A percentile compares a stretch with the other conserved stretches of the same genome.
These are phyloP conservation scores for Cryptophagus acutangulus DNA, from an alignment of 2,888 invertebrate species.

Conservation along the genomic window DNA sequence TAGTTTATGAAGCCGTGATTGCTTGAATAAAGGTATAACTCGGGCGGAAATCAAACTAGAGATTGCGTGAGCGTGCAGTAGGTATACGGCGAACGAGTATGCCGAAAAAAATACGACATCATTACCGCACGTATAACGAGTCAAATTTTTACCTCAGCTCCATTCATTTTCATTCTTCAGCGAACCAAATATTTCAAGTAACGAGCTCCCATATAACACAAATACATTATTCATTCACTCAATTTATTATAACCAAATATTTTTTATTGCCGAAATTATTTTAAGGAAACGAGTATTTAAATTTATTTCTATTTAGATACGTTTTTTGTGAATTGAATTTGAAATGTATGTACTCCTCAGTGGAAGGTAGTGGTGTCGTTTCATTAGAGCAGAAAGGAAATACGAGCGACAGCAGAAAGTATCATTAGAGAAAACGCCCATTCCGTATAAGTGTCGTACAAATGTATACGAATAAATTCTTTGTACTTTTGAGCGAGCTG, in stretches of 20 bases:
- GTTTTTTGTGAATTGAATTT: neutral
- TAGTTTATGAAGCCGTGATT: slow-evolving; percentile 41
- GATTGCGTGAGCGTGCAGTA: slow-evolving; percentile 30
- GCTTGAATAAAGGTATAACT: slow-evolving; percentile 39
- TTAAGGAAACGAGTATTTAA: neutral
- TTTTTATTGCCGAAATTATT: neutral
- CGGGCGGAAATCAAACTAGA: slow-evolving; percentile 41
- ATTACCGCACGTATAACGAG: slow-evolving; percentile 17
- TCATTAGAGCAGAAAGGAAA: slow-evolving; percentile 2
- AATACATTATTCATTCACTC: slow-evolving; percentile 4
- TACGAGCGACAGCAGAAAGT: neutral
- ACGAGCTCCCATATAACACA: slow-evolving; percentile 4
- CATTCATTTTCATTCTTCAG: slow-evolving; percentile 6
- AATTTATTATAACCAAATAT: neutral
- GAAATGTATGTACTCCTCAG: no score
- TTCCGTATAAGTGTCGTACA: neutral
- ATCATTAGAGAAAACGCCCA: slow-evolving; percentile 2
- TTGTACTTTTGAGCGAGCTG: no score
- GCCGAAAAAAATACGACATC: slow-evolving; percentile 18
- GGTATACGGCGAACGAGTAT: slow-evolving; percentile 11
- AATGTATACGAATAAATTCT: slow-evolving; percentile 1
- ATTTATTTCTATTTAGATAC: no score
- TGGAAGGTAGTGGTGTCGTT: neutral
- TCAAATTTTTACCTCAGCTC: slow-evolving; percentile 10
- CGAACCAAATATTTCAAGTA: slow-evolving; percentile 7